Conservation (phyloP, 2,888 invertebrate genomes). For the Drosophila diplacantha region DNA sequence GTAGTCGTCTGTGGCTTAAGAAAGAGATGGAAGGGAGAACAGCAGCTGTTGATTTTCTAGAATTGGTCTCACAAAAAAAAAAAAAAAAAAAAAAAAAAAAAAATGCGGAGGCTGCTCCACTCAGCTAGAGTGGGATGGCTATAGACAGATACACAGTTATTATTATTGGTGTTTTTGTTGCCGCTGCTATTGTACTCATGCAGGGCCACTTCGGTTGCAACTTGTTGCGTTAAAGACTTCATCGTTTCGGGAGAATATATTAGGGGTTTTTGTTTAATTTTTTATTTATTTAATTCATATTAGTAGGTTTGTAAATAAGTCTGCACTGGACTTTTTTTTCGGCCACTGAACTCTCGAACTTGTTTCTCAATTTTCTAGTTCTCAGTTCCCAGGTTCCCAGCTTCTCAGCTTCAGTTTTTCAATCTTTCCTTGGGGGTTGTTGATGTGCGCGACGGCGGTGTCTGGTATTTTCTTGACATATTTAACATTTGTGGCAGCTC, state of each 20-base stretch:
- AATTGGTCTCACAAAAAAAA: slow-evolving; percentile 16
- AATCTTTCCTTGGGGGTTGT: slow-evolving; percentile 28
- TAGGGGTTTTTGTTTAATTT: too few relatives aligned
- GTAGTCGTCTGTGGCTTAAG: slow-evolving; percentile 17
- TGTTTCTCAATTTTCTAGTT: slow-evolving; percentile 39
- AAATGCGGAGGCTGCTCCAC: neutral
- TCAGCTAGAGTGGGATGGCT: neutral
- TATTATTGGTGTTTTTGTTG: neutral
- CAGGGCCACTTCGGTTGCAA: slow-evolving; percentile 9
- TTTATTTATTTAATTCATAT: too few relatives aligned
- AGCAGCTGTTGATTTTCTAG: slow-evolving; percentile 32
- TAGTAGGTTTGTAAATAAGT: too few relatives aligned
- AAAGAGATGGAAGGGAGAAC: neutral
- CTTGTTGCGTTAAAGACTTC: neutral
- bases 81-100: slow-evolving; percentile 1
- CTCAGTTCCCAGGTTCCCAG: slow-evolving; percentile 1
- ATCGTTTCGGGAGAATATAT: too few relatives aligned
- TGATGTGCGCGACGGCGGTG: slow-evolving; percentile 1
- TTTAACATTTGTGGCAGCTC: slow-evolving; percentile 34
- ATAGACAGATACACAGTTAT: slow-evolving; percentile 7
- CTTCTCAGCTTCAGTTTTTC: slow-evolving; percentile 43
- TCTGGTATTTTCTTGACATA: slow-evolving; percentile 28
- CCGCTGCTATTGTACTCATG: slow-evolving; percentile 26
- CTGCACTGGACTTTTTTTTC: slow-evolving; percentile 24
- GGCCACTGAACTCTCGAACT: slow-evolving; percentile 56